phyloP scores from a whole-genome alignment of 2,797 vertebrate genomes.

The Cottoperca gobio region DNA sequence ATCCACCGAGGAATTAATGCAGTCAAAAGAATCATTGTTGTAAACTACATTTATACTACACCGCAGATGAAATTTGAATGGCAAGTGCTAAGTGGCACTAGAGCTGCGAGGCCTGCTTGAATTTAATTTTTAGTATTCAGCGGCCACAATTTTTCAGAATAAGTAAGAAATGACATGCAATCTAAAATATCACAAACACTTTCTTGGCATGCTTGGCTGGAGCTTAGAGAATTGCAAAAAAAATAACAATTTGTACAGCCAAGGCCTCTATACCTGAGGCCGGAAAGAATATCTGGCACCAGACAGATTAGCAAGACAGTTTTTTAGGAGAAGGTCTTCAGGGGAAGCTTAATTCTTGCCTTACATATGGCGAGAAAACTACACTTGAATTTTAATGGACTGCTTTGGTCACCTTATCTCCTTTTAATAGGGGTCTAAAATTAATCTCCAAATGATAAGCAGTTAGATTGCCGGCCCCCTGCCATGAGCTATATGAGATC shows the following conservation, averaged over 20 bases:
- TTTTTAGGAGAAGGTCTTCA: slow-evolving; percentile 21
- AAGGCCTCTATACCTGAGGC: slow-evolving; percentile 38
- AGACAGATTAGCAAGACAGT: slow-evolving; percentile 35
- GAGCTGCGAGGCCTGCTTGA: slow-evolving; percentile 7
- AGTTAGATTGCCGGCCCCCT: slow-evolving; percentile 41
- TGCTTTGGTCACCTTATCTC: slow-evolving; percentile 34
- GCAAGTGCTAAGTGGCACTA: slow-evolving; percentile 9
- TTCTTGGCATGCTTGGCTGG: slow-evolving; percentile 48
- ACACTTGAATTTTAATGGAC: slow-evolving; percentile 37
- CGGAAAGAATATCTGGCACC: slow-evolving; percentile 43
- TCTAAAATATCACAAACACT: slow-evolving; percentile 64
- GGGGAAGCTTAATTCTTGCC: slow-evolving; percentile 35
- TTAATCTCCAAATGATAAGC: slow-evolving; percentile 49
- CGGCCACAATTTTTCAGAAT: slow-evolving; percentile 32
- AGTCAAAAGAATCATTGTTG: slow-evolving; percentile 26
- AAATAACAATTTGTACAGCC: slow-evolving; percentile 59
- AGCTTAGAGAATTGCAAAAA: slow-evolving; percentile 58
- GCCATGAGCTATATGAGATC: slow-evolving; percentile 60
- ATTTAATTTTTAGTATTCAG: slow-evolving; percentile 38
- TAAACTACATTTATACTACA: slow-evolving; percentile 48
- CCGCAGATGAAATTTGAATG: slow-evolving; percentile 21
- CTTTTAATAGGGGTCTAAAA: slow-evolving; percentile 27
- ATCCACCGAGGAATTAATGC: slow-evolving; percentile 9
- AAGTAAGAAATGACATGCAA: slow-evolving; percentile 39
- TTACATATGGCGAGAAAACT: slow-evolving; percentile 30